A percentile compares a stretch with the other conserved stretches of the same genome.
phyloP scores from a whole-genome alignment of 2,888 invertebrate genomes.

The Sisyra terminalis region DNA sequence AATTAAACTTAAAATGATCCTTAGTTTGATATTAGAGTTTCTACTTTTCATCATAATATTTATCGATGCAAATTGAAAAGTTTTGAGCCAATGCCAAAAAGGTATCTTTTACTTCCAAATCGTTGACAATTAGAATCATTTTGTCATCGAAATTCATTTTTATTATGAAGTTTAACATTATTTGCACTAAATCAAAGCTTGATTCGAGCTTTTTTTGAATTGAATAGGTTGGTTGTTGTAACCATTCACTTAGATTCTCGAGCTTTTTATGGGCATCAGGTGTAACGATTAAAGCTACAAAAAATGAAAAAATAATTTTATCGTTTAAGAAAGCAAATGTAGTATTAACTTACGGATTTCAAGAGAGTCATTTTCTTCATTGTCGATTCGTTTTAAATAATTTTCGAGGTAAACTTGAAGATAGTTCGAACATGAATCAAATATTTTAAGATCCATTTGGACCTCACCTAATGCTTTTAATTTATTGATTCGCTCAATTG shows the following conservation, averaged over 20 bases:
- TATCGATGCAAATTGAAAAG: too few relatives aligned
- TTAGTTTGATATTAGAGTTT: too few relatives aligned
- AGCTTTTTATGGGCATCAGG: not conserved
- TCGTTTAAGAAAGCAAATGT: not conserved
- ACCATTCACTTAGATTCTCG: not conserved
- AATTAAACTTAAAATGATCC: too few relatives aligned
- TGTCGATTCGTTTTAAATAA: not conserved
- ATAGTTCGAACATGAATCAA: conserved; percentile 18
- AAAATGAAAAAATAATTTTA: too few relatives aligned
- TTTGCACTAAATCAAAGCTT: not conserved
- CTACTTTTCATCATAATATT: too few relatives aligned
- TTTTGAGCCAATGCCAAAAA: conserved; percentile 15
- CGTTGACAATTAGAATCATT: conserved; percentile 20
- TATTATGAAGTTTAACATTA: conserved; percentile 14
- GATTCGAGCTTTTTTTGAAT: conserved; percentile 12
- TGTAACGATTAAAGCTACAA: not conserved
- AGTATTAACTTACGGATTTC: not conserved
- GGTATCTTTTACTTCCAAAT: conserved; percentile 18
- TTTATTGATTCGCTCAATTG: conserved; percentile 19
- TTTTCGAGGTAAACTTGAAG: conserved; percentile 14
- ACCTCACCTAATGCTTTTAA: conserved; percentile 17
- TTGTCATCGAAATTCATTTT: conserved; percentile 20
- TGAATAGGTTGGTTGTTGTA: conserved; percentile 16
- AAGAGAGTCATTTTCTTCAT: conserved; percentile 13
- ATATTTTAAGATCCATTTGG: conserved; percentile 18